These are phyloP conservation scores for Stratiolaelaps scimitus DNA, from an alignment of 1,140 invertebrate genomes.

Conservation along the genomic window DNA sequence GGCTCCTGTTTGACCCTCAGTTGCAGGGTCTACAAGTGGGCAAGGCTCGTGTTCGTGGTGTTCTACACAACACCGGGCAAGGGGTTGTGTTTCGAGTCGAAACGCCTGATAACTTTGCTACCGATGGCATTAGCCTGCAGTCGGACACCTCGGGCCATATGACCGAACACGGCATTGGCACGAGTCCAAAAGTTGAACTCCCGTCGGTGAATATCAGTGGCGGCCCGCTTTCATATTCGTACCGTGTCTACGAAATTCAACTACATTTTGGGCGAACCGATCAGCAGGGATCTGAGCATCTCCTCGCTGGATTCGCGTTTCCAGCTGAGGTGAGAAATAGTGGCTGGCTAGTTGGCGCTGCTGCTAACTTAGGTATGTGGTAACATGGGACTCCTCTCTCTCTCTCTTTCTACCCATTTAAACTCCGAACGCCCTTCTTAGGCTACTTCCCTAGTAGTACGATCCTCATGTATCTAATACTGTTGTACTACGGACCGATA, in stretches of 20 bases:
- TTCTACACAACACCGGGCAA: conserved; percentile 36
- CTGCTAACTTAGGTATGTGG: too few relatives aligned
- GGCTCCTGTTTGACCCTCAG: conserved; percentile 84
- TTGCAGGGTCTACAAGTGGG: conserved; percentile 72
- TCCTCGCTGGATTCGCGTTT: conserved; percentile 78
- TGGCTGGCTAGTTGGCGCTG: too few relatives aligned
- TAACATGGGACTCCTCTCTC: too few relatives aligned
- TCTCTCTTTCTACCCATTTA: too few relatives aligned
- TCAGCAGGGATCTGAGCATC: conserved; percentile 78
- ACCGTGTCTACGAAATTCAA: conserved; percentile 86
- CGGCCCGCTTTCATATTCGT: conserved; percentile 83
- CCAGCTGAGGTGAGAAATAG: conserved; percentile 66
- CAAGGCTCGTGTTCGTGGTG: conserved; percentile 50
- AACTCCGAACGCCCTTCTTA: too few relatives aligned
- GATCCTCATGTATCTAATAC: too few relatives aligned
- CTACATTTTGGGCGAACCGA: conserved; percentile 85
- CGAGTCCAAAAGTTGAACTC: too few relatives aligned
- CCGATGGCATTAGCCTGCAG: not conserved
- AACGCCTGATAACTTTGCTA: not conserved
- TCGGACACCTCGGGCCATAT: not conserved
- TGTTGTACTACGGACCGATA: too few relatives aligned
- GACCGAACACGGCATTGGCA: too few relatives aligned
- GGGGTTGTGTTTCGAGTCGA: conserved; percentile 48
- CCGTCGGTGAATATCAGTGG: conserved; percentile 70
- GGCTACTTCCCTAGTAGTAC: too few relatives aligned